Percentiles rank a stretch among this genome's conserved stretches.
phyloP scores from a whole-genome alignment of 1,140 invertebrate species.

The Diachasmimorpha longicaudata region DNA sequence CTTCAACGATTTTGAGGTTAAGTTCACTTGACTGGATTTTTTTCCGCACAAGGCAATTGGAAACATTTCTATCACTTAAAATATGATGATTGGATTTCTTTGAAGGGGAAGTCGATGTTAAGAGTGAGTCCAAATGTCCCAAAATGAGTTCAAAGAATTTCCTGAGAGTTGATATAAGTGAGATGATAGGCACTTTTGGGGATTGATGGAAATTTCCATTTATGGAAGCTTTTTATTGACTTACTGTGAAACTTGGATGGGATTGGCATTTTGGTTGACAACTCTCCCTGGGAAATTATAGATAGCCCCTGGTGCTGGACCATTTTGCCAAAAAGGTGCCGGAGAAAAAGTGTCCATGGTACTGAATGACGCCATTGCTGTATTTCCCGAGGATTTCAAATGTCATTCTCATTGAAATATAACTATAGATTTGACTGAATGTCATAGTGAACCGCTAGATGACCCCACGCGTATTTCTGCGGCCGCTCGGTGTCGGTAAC shows the following conservation, averaged over 20 bases:
- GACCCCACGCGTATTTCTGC: too few species aligned
- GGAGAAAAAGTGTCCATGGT: slow-evolving; percentile 39
- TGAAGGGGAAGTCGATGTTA: not conserved
- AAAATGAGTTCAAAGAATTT: not conserved
- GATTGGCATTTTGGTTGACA: slow-evolving; percentile 50
- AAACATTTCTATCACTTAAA: not conserved
- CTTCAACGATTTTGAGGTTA: slow-evolving; percentile 4
- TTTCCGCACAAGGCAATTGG: not conserved
- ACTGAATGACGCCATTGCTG: slow-evolving; percentile 42
- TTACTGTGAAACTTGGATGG: slow-evolving; percentile 71
- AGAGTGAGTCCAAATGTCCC: not conserved
- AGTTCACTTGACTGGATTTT: not conserved
- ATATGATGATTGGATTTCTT: not conserved
- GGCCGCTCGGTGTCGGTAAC: too few species aligned
- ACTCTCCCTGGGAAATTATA: slow-evolving; percentile 71
- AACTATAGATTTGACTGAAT: too few species aligned
- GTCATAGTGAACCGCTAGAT: too few species aligned
- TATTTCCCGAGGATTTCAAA: slow-evolving; percentile 27
- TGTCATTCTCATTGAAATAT: not conserved
- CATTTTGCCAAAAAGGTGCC: slow-evolving; percentile 73
- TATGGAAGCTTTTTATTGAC: slow-evolving; percentile 41
- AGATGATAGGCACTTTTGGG: slow-evolving; percentile 28
- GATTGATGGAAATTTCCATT: not conserved
- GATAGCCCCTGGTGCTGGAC: slow-evolving; percentile 71
- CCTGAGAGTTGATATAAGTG: not conserved